A percentile compares a stretch with the other conserved stretches of the same genome.
Conservation (phyloP, 35 echinoderm and acorn worm species). For the Diadema setosum region DNA sequence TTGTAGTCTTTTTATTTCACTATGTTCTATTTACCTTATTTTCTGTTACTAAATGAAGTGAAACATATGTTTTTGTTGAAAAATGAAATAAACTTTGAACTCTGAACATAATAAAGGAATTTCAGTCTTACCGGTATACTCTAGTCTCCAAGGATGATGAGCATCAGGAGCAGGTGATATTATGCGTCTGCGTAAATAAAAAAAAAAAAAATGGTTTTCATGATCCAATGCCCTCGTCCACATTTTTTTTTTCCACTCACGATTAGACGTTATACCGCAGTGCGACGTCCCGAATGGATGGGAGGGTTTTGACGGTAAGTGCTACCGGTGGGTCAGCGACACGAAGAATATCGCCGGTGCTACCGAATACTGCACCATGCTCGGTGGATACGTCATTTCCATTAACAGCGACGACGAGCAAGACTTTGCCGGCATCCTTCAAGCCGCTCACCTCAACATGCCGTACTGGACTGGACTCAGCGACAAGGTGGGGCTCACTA, state of each 20-base stretch:
- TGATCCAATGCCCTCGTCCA: neutral
- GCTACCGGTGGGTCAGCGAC: conserved; percentile 26
- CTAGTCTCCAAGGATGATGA: no score
- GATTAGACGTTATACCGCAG: neutral
- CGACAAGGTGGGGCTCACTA: neutral
- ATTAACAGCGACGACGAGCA: neutral
- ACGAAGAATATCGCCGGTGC: conserved; percentile 6
- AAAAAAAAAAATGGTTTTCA: no score
- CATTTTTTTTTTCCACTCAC: neutral
- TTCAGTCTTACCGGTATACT: no score
- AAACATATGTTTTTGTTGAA: no score
- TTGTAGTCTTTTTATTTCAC: no score
- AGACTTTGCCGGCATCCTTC: neutral
- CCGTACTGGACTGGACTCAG: conserved; percentile 23
- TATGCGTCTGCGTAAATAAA: no score
- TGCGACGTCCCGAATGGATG: conserved; percentile 22
- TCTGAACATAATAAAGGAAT: no score
- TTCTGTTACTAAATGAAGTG: no score
- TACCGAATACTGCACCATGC: conserved; percentile 2
- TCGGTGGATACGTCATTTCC: conserved; percentile 18
- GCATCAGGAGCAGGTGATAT: no score
- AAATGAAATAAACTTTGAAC: no score
- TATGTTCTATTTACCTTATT: no score
- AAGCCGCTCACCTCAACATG: neutral
- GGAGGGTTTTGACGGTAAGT: neutral